Evolutionary conservation across 1,140 invertebrate genomes (phyloP).

Genomic region (Idris sp.): DNA sequence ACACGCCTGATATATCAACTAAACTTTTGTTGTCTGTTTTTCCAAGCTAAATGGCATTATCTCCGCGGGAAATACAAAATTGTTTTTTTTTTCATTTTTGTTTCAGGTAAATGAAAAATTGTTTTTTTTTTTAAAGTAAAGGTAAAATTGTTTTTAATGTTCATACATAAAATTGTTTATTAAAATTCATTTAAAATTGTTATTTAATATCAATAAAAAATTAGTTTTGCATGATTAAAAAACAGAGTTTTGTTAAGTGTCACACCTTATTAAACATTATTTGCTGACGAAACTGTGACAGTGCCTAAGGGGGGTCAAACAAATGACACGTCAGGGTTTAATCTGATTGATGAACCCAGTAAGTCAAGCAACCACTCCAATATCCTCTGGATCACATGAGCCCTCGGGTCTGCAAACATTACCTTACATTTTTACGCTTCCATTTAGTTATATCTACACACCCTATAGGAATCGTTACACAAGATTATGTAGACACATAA

Average conservation of each 20-base stretch:
- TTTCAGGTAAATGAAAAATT: too few relatives aligned
- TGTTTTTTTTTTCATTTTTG: too few relatives aligned
- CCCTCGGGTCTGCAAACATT: conserved; percentile 31
- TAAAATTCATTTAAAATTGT: too few relatives aligned
- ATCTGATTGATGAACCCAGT: conserved; percentile 53
- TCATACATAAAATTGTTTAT: too few relatives aligned
- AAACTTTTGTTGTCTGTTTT: too few relatives aligned
- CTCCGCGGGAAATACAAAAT: not conserved
- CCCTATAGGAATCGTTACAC: conserved; percentile 38
- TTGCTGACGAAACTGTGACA: conserved; percentile 15
- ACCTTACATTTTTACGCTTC: conserved; percentile 38
- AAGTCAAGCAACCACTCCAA: conserved; percentile 42
- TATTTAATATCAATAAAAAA: not conserved
- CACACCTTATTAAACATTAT: conserved; percentile 54
- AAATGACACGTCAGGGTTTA: conserved; percentile 39
- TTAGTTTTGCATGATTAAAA: conserved; percentile 16
- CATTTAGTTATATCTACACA: too few relatives aligned
- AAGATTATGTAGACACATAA: conserved; percentile 46
- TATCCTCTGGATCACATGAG: conserved; percentile 42
- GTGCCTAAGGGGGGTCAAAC: conserved; percentile 11
- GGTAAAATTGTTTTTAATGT: too few relatives aligned
- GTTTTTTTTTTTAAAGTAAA: too few relatives aligned
- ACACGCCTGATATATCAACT: conserved; percentile 49
- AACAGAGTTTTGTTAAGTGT: not conserved
- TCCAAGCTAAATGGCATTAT: conserved; percentile 8